phyloP scores from a whole-genome alignment of 1,140 invertebrate species.

The Dicyema japonicum region DNA sequence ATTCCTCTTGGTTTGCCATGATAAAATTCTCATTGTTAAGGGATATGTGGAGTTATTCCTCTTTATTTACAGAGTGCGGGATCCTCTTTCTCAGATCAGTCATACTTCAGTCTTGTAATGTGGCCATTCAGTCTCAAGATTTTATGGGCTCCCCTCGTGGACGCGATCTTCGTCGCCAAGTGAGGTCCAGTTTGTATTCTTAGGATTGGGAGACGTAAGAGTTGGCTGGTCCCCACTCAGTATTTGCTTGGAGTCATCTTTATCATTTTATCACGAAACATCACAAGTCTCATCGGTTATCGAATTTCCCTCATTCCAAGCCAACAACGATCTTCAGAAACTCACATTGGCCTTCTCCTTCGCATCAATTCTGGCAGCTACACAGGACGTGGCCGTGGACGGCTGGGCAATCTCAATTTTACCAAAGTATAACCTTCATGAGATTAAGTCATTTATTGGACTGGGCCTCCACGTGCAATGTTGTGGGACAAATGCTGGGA shows the following conservation, averaged over 20 bases:
- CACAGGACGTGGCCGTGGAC: conserved; percentile 95
- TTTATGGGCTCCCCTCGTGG: conserved; percentile 84
- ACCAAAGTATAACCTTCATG: conserved; percentile 29
- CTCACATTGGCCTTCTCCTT: conserved; percentile 55
- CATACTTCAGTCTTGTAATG: conserved; percentile 79
- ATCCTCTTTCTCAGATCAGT: no score
- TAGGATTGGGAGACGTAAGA: conserved; percentile 75
- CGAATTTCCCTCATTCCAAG: conserved; percentile 35
- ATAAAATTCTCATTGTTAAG: conserved; percentile 30
- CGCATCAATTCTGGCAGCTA: conserved; percentile 75
- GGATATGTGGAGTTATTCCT: not conserved
- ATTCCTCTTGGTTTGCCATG: conserved; percentile 62
- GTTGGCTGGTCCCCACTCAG: conserved; percentile 75
- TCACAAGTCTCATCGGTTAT: conserved; percentile 6
- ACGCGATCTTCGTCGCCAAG: conserved; percentile 41
- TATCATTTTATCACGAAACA: conserved; percentile 9
- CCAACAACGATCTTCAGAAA: conserved; percentile 34
- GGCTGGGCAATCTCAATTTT: conserved; percentile 97
- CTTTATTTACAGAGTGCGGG: conserved; percentile 6
- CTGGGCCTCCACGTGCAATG: conserved; percentile 94
- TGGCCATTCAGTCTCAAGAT: conserved; percentile 86
- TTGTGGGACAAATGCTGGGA: conserved; percentile 80
- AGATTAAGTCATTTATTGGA: conserved; percentile 24
- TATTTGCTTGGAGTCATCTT: conserved; percentile 24
- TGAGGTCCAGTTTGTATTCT: no score